phyloP scores from a whole-genome alignment of 2,888 invertebrate species.

The Emmelina monodactyla region DNA sequence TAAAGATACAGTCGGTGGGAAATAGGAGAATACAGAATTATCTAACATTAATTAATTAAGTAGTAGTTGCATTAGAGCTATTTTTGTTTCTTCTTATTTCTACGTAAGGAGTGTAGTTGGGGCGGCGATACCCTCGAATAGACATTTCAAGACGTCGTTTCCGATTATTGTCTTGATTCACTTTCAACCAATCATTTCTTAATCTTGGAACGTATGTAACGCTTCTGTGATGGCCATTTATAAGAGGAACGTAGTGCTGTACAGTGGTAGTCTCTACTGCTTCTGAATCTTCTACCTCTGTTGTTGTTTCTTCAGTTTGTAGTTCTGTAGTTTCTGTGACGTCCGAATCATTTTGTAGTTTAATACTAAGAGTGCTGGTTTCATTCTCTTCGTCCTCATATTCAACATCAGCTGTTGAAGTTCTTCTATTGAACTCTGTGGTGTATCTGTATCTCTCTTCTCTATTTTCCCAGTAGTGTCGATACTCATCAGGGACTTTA shows the following conservation, averaged over 20 bases:
- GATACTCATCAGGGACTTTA: constrained; percentile 40
- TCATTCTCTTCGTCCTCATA: constrained; percentile 16
- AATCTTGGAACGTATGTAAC: constrained; percentile 29
- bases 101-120: constrained; percentile 36
- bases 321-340: constrained; percentile 18
- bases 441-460: neutral
- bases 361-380: constrained; percentile 25
- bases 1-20: constrained; percentile 20
- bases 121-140: constrained; percentile 26
- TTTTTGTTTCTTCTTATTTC: constrained; percentile 45
- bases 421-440: constrained; percentile 18
- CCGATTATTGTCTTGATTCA: constrained; percentile 31
- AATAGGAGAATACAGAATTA: constrained; percentile 7
- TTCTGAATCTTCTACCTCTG: constrained; percentile 13
- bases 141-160: constrained; percentile 36
- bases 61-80: constrained; percentile 10
- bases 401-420: constrained; percentile 4
- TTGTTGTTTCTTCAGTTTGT: constrained; percentile 14
- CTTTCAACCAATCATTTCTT: constrained; percentile 25
- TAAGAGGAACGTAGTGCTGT: constrained; percentile 49
- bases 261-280: constrained; percentile 19
- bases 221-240: constrained; percentile 50
- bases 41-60: too few species aligned
- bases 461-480: constrained; percentile 13
- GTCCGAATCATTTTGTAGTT: constrained; percentile 30